A percentile compares a stretch with the other conserved stretches of the same genome.
Evolutionary conservation across 2,797 vertebrate genomes (phyloP).

Genomic region (Paramormyrops hopkinsi): DNA sequence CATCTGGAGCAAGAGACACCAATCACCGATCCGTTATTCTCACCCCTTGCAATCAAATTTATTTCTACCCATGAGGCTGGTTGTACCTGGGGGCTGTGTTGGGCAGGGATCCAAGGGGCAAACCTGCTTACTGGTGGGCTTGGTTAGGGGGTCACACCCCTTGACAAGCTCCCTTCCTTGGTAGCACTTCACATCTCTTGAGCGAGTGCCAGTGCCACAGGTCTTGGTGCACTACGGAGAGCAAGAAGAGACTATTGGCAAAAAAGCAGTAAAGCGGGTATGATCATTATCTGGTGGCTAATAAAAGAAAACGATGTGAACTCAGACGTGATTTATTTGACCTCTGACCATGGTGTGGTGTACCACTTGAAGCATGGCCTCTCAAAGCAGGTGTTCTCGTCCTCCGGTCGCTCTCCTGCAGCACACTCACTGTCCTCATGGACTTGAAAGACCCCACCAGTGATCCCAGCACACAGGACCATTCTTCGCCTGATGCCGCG

Average conservation of each 20-base stretch:
- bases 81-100: conserved; percentile 85
- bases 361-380: conserved; percentile 97
- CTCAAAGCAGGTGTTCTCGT: conserved; percentile 87
- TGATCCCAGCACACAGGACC: conserved; percentile 77
- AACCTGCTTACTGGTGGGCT: conserved; percentile 84
- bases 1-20: conserved; percentile 59
- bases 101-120: conserved; percentile 90
- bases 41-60: not conserved
- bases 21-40: not conserved
- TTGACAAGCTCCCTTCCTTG: conserved; percentile 84
- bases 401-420: conserved; percentile 59
- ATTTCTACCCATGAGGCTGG: not conserved
- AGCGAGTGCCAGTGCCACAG: conserved; percentile 81
- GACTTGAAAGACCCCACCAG: conserved; percentile 74
- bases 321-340: conserved; percentile 40
- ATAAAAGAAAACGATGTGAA: not conserved
- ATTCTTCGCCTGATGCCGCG: conserved; percentile 79
- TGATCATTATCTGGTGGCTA: not conserved
- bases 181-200: conserved; percentile 94
- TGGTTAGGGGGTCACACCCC: conserved; percentile 87
- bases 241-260: not conserved
- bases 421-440: conserved; percentile 66
- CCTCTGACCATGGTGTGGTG: conserved; percentile 96
- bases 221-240: conserved; percentile 83
- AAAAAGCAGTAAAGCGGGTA: not conserved